phyloP scores from a whole-genome alignment of 2,888 invertebrate species.

The Synanthedon tipuliformis region DNA sequence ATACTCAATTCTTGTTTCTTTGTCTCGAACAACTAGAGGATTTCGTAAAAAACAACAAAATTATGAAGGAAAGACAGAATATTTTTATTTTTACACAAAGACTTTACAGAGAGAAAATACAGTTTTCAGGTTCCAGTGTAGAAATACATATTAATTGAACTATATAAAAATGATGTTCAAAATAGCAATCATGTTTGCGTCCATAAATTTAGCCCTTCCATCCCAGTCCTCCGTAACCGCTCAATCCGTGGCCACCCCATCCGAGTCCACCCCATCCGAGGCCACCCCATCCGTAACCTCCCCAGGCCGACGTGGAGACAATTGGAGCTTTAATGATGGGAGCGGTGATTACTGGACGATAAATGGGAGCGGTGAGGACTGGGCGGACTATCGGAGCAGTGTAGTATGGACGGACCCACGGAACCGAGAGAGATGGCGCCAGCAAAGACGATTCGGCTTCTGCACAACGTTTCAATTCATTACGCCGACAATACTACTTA shows the following conservation, averaged over 20 bases:
- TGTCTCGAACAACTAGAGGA: too few species aligned
- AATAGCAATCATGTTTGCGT: neutral
- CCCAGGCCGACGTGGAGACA: neutral
- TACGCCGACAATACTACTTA: too few species aligned
- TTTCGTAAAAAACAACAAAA: too few species aligned
- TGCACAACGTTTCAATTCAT: neutral
- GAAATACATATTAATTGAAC: too few species aligned
- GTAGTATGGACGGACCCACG: neutral
- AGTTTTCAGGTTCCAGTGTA: too few species aligned
- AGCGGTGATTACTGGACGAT: constrained; percentile 15
- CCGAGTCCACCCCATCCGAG: neutral
- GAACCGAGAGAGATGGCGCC: neutral
- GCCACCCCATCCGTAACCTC: neutral
- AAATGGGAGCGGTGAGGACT: constrained; percentile 20
- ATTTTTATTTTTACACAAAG: too few species aligned
- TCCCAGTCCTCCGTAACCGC: neutral
- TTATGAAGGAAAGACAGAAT: too few species aligned
- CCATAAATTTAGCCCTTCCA: neutral
- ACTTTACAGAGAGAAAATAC: too few species aligned
- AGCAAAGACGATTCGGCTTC: neutral
- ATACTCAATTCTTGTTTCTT: too few species aligned
- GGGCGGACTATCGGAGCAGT: neutral
- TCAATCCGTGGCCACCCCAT: too few species aligned
- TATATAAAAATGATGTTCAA: neutral
- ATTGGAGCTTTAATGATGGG: constrained; percentile 13